Base-by-base conservation (phyloP, 2,797 vertebrate genomes). In the Catharus ustulatus region DNA sequence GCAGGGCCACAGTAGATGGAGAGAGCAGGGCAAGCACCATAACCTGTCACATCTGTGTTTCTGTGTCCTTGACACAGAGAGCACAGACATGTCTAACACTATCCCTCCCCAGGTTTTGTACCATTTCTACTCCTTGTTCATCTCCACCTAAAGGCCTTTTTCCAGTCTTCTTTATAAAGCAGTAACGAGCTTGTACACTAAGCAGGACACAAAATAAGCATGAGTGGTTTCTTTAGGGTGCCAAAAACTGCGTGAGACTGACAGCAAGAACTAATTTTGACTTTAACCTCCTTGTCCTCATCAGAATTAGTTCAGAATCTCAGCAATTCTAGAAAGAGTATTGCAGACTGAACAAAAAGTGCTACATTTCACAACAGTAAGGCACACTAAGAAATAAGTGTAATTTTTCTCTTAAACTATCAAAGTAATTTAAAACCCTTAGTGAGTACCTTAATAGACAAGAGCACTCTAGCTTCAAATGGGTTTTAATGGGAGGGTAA, bases 391-490 rank as follows among this genome's bases (percentile, higher is more conserved):
- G 71, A 94, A 94, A 83, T 92, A 92, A 83, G 26, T 0, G 1
- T 48, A 84, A 76, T 93, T 90, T 92, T 90, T 83, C 58, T 69
- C 76, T 94, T 92, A 94, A 93, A 81, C 68, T 93, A 84, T 36
- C 81, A 54, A 94, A 94, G 92, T 89, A 95, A 97, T 96, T 94
- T 96, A 96, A 97, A 94, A 85, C 62, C 83, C 64, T 84, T 85
- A 66, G 77, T 68, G 78, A 94, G 85, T 59, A 84, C 59, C 78
- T 95, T 92, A 94, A 96, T 84, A 95, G 84, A 94, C 93, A 96
- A 93, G 91, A 95, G 82, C 72, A 94, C 91, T 96, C 92, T 92
- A 86, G 84, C 90, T 97, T 96, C 93, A 96, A 96, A 97, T 94
- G 87, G 62, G 91, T 97, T 97, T 95, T 94, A 96, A 96, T 93